Evolutionary conservation across 2,113 vertebrate genomes (phyloP), one percentile per base, ranked within the genome.

Genomic region (Pluvialis apricaria): DNA sequence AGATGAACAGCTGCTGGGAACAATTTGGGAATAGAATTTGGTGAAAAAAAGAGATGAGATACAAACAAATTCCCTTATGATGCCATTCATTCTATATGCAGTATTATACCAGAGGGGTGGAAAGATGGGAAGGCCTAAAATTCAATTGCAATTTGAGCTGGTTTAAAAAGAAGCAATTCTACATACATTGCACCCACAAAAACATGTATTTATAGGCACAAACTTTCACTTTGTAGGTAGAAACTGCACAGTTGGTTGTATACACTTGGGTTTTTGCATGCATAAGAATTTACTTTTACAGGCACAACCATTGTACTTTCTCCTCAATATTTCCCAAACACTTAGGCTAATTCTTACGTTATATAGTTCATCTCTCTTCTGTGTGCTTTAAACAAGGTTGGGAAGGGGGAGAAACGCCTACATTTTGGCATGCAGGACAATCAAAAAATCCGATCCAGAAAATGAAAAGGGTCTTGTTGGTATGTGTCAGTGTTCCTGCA

Each of bases 1-100:
- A 96, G 86, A 92, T 73, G 91, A 96, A 91, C 90, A 95, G 95
- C 94, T 96, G 96, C 92, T 85, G 76, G 49, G 51, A 96, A 83
- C 81, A 95, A 71, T 84, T 84, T 95, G 80, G 79, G 81, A 95
- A 86, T 90, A 96, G 73, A 89, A 77, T 89, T 91, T 88, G 66
- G 51, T 95, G 70, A 24, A 51, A 85, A 94, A 88, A 91, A 83
- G 62, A 92, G 58, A 87, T 85, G 83, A 91, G 95, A 94, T 82
- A 91, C 28, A 94, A 95, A 93, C 70, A 73, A 87, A 92, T 88
- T 94, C 81, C 55, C 62, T 95, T 80, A 90, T 55, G 94, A 97
- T 95, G 82, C 86, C 16, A 71, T 94, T 97, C 58, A 92, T 89
- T 90, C 82, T 87, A 40, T 82, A 83, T 91, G 79, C 89, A 83